phyloP scores from a whole-genome alignment of 2,797 vertebrate genomes.

The Bovichtus diacanthus region DNA sequence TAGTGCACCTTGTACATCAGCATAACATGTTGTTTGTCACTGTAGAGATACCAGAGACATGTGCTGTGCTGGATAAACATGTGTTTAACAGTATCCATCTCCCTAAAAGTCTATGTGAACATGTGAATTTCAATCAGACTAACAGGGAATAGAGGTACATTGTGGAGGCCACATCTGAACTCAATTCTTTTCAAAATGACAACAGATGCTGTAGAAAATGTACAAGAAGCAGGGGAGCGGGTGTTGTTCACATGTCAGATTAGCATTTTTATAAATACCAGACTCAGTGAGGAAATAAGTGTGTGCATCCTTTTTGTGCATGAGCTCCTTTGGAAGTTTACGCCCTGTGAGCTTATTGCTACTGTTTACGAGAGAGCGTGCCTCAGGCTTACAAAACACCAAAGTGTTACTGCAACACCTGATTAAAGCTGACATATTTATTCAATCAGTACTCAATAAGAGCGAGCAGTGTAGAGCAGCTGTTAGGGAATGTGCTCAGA shows the following conservation, averaged over 20 bases:
- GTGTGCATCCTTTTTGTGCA: neutral
- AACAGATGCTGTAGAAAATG: neutral
- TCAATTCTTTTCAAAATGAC: conserved; percentile 4
- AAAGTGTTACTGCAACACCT: conserved; percentile 22
- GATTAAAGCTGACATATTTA: conserved; percentile 52
- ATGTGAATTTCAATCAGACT: neutral
- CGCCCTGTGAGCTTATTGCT: conserved; percentile 26
- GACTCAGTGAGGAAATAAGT: neutral
- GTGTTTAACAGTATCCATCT: neutral
- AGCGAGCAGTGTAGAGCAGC: conserved; percentile 26
- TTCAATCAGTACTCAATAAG: conserved; percentile 37
- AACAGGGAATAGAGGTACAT: neutral
- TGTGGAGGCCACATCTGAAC: neutral
- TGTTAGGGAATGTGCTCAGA: conserved; percentile 34
- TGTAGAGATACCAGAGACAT: neutral
- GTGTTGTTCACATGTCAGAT: neutral
- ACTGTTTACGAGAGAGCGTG: neutral
- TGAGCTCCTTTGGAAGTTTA: neutral
- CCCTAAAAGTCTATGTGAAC: neutral
- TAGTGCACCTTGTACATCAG: neutral
- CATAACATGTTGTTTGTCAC: neutral
- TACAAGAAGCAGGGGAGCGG: too few species aligned
- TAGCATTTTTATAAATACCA: conserved; percentile 17
- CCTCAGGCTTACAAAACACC: conserved; percentile 6
- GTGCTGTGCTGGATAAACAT: neutral